Evolutionary conservation across 2,888 invertebrate genomes (phyloP), one percentile per base, ranked within the genome.

Genomic region (Cryptus armator): DNA sequence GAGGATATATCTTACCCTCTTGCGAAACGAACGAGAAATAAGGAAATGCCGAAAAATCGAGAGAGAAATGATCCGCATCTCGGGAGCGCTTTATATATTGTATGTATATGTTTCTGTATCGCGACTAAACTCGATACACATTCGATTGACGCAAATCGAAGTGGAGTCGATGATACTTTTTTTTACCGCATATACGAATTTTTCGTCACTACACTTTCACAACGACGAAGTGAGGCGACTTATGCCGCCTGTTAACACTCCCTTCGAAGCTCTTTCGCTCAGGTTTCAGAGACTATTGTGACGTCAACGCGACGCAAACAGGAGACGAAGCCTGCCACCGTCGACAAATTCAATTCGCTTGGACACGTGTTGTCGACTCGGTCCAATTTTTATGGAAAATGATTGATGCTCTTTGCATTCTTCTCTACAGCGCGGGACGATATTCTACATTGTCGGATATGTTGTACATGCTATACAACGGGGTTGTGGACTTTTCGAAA

Each of bases 321-420:
- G 62, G 62, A 48, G 62, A 48, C 51, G 43, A 67, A 44, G 10
- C 29, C 53, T 56, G 51, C 74, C 51, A 51, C 32, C 81, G 56
- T 68, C 66, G 82, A 44, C 79, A 66, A 66, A 85, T 85, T 85
- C 85, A 80, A 85, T 85, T 85, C 85, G 67, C 85, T 75, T 51
- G 79, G 67, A 82, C 82, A 82, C 82, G 85, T 80, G 82, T 82
- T 85, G 85, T 85, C 85, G 80, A 79, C 79, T 85, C 82, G 74
- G 82, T 76, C 76, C 82, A 82, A 85, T 85, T 85, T 85, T 82
- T 80, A 82, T 85, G 75, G 51, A 82, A 48, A 76, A 82, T 85
- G 82, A 85, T 82, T 76, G 79, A 85, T 85, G 82, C 85, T 85
- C 80, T 71, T 84, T 80, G 84, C 64, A 76, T 80, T 75, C 37